These are phyloP conservation scores for Pammene fasciana DNA, from an alignment of 2,888 invertebrate genomes.

Conservation along the genomic window DNA sequence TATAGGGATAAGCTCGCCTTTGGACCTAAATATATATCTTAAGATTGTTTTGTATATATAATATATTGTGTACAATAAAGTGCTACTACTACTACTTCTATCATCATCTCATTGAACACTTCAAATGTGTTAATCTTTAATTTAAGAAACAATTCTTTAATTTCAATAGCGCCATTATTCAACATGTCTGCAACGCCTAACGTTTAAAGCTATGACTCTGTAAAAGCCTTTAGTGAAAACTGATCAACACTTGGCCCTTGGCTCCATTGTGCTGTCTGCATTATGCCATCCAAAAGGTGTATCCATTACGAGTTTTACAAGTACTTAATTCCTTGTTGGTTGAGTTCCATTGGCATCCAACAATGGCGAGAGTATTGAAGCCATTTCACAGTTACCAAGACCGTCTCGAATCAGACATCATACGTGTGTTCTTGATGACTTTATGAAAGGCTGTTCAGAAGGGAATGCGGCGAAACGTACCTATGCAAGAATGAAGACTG, in stretches of 20 bases:
- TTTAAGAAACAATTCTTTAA: neutral
- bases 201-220: slow-evolving; percentile 20
- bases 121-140: no score
- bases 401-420: slow-evolving; percentile 44
- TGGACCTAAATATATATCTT: no score
- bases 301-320: neutral
- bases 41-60: no score
- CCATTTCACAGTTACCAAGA: slow-evolving; percentile 44
- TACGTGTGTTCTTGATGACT: slow-evolving; percentile 44
- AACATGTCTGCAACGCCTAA: neutral
- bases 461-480: slow-evolving; percentile 9
- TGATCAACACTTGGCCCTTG: slow-evolving; percentile 33
- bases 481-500: neutral
- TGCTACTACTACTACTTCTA: no score
- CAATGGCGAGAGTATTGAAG: slow-evolving; percentile 43
- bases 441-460: slow-evolving; percentile 28
- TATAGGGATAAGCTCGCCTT: no score
- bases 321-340: slow-evolving; percentile 6
- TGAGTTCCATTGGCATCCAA: slow-evolving; percentile 41
- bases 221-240: slow-evolving; percentile 26
- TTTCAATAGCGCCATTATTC: slow-evolving; percentile 13
- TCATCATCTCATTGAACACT: no score
- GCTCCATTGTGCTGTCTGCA: slow-evolving; percentile 36
- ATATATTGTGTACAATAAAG: no score
- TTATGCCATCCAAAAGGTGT: slow-evolving; percentile 7